phyloP scores from a whole-genome alignment of 2,888 invertebrate species.

The Parnassius glacialis region DNA sequence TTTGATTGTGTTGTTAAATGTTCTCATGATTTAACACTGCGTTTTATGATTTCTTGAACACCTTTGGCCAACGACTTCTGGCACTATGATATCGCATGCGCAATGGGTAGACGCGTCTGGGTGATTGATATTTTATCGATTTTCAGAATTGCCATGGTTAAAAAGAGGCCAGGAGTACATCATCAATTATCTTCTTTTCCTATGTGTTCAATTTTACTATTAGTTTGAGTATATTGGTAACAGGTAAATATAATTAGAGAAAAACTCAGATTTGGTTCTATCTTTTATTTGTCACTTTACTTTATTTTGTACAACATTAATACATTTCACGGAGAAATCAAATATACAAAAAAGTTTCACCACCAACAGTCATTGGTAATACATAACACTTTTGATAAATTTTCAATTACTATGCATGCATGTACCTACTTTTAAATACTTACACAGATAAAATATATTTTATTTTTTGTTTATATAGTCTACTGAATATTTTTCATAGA shows the following conservation, averaged over 20 bases:
- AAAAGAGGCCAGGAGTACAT: too few relatives aligned
- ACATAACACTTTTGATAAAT: background rate
- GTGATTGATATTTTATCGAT: too few relatives aligned
- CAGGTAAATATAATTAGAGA: background rate
- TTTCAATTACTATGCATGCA: background rate
- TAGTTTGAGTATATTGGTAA: too few relatives aligned
- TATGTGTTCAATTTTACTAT: too few relatives aligned
- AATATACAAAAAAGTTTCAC: slow-evolving; percentile 19
- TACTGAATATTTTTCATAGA: slow-evolving; percentile 1
- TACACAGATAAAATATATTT: background rate
- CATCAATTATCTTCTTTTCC: too few relatives aligned
- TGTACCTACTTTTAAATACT: background rate
- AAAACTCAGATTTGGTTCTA: slow-evolving; percentile 4
- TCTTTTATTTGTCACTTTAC: slow-evolving; percentile 21
- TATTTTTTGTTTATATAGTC: background rate
- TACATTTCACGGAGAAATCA: slow-evolving; percentile 23
- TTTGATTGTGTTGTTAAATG: too few relatives aligned
- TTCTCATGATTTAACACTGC: too few relatives aligned
- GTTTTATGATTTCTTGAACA: too few relatives aligned
- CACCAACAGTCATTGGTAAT: background rate
- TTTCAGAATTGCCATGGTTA: too few relatives aligned
- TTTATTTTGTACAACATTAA: slow-evolving; percentile 26
- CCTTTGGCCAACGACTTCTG: too few relatives aligned
- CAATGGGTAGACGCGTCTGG: too few relatives aligned
- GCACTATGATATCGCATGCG: too few relatives aligned